Percentiles rank a stretch among this genome's conserved stretches.
Conservation (phyloP, 1,140 invertebrate genomes). For the Rhynchophorus ferrugineus region DNA sequence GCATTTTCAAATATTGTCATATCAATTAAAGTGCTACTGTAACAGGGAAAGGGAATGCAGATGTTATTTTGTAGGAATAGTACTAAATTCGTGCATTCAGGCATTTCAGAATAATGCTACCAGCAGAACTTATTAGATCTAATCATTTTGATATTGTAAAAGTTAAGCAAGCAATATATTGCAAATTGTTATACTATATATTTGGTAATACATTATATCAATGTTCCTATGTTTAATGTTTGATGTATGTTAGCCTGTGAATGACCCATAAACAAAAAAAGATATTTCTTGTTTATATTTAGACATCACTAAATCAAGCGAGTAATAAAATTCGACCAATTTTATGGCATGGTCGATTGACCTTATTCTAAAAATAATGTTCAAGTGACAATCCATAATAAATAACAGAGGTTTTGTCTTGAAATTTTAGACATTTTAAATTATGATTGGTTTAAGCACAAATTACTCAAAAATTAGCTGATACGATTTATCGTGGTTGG, state of each 20-base stretch:
- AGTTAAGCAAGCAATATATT: too few species aligned
- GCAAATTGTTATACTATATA: too few species aligned
- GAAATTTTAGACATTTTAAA: neutral
- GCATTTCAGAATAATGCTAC: too few species aligned
- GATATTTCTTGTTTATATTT: neutral
- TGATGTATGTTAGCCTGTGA: neutral
- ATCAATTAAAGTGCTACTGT: too few species aligned
- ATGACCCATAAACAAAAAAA: neutral
- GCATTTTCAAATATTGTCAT: too few species aligned
- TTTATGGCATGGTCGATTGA: neutral
- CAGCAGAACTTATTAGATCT: too few species aligned
- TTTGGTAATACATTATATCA: too few species aligned
- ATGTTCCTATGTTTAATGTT: too few species aligned
- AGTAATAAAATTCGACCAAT: neutral
- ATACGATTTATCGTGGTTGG: neutral
- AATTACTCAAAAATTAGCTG: neutral
- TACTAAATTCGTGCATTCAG: too few species aligned
- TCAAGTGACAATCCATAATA: neutral
- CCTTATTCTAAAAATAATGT: neutral
- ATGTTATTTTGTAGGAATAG: too few species aligned
- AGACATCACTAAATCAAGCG: neutral
- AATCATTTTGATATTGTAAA: too few species aligned
- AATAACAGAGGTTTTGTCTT: neutral
- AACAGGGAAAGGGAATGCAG: too few species aligned
- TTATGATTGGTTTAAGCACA: neutral